Conservation (phyloP, 1,140 invertebrate species). For the Chymomyza costata region DNA sequence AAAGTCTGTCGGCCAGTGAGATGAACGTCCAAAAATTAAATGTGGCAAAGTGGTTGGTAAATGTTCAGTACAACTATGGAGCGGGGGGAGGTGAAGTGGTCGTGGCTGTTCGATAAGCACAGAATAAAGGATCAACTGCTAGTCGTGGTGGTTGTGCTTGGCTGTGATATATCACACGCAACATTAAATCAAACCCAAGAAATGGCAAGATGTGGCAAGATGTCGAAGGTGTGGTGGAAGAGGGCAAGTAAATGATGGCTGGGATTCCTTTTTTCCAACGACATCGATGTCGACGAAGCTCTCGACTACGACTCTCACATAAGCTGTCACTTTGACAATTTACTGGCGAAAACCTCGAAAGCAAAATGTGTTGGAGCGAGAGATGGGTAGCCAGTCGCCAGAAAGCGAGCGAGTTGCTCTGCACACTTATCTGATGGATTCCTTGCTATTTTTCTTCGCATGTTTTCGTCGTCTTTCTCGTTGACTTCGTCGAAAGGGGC, state of each 20-base stretch:
- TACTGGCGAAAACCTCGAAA: slow-evolving; percentile 52
- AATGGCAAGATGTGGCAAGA: slow-evolving; percentile 32
- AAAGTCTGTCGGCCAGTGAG: too few species aligned
- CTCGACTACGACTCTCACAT: slow-evolving; percentile 36
- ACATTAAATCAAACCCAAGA: slow-evolving; percentile 64
- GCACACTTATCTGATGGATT: slow-evolving; percentile 66
- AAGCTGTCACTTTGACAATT: slow-evolving; percentile 72
- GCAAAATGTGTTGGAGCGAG: slow-evolving; percentile 3
- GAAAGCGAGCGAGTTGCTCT: slow-evolving; percentile 28
- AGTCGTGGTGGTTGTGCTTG: slow-evolving; percentile 3
- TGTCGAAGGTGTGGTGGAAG: slow-evolving; percentile 38
- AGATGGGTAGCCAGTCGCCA: not conserved
- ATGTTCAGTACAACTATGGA: not conserved
- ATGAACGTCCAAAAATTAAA: slow-evolving; percentile 47
- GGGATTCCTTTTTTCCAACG: slow-evolving; percentile 16
- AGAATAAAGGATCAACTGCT: slow-evolving; percentile 45
- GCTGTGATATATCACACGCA: slow-evolving; percentile 67
- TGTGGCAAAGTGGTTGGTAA: slow-evolving; percentile 54
- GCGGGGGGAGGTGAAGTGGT: not conserved
- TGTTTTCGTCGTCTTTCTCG: slow-evolving; percentile 25
- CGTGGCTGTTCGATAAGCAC: slow-evolving; percentile 47
- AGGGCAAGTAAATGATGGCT: slow-evolving; percentile 35
- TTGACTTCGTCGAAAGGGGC: slow-evolving; percentile 12
- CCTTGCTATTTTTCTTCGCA: slow-evolving; percentile 54
- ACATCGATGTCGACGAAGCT: slow-evolving; percentile 12